phyloP scores from a whole-genome alignment of 1,140 invertebrate species.

The Aphis craccivora region DNA sequence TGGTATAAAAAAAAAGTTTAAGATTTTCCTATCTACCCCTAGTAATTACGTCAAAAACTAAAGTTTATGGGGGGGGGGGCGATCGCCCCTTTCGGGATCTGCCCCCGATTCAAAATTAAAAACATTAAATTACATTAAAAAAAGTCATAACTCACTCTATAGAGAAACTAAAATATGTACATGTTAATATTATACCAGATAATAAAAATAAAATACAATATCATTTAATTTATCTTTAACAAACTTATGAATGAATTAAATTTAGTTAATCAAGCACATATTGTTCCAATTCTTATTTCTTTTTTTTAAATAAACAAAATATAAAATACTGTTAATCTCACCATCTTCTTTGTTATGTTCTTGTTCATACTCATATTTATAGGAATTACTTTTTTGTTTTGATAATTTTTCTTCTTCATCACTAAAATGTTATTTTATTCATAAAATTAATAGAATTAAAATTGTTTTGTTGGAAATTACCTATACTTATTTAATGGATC shows the following conservation, averaged over 20 bases:
- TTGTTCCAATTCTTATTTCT: neutral
- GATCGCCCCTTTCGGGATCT: too few relatives aligned
- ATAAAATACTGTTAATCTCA: slow-evolving; percentile 37
- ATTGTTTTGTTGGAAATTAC: neutral
- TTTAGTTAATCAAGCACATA: neutral
- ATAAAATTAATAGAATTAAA: slow-evolving; percentile 9
- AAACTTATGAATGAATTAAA: neutral
- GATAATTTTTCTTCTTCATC: slow-evolving; percentile 30
- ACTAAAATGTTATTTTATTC: neutral
- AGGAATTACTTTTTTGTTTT: slow-evolving; percentile 34
- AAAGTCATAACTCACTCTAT: neutral
- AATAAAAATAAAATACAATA: neutral
- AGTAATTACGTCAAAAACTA: too few relatives aligned
- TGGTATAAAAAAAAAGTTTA: too few relatives aligned
- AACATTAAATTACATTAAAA: neutral
- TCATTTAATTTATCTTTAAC: neutral
- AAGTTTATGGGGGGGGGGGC: too few relatives aligned
- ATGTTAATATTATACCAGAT: neutral
- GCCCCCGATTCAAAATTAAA: neutral
- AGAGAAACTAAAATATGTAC: neutral
- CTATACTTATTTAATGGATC: slow-evolving; percentile 37
- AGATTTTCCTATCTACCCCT: too few relatives aligned
- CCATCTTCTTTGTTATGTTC: slow-evolving; percentile 46
- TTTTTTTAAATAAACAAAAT: neutral
- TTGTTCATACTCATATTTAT: slow-evolving; percentile 32